Conservation (phyloP, 1,140 invertebrate species). For the Lordiphosa clarofinis region DNA sequence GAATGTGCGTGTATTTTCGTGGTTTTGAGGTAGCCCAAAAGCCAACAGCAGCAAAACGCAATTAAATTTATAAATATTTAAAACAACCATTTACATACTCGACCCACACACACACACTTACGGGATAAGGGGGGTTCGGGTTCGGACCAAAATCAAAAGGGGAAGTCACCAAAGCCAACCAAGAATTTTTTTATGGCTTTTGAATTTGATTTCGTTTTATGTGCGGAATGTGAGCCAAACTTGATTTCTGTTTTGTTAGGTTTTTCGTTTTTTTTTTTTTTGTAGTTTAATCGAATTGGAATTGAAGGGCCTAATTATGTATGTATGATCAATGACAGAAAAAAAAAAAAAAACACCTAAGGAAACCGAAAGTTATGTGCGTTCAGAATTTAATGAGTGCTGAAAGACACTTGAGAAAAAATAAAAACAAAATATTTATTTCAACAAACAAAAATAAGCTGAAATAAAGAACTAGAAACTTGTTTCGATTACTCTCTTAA, state of each 20-base stretch:
- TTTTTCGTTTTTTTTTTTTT: constrained; percentile 1
- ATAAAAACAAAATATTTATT: no score
- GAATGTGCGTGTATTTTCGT: constrained; percentile 48
- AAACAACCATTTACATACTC: constrained; percentile 65
- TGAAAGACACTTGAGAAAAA: no score
- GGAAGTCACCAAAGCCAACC: constrained; percentile 42
- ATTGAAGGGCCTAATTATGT: background rate
- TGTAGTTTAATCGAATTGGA: background rate
- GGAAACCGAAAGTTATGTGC: no score
- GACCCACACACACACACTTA: constrained; percentile 30
- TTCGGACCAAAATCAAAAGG: constrained; percentile 57
- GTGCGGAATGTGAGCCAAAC: constrained; percentile 54
- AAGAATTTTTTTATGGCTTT: constrained; percentile 66
- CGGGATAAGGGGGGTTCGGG: constrained; percentile 4
- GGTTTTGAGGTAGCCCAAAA: constrained; percentile 44
- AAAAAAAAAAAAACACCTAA: no score
- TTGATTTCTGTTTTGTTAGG: constrained; percentile 53
- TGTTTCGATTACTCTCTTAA: no score
- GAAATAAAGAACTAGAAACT: no score
- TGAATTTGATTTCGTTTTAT: constrained; percentile 67
- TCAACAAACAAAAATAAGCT: no score
- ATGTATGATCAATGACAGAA: no score
- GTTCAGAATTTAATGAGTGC: no score
- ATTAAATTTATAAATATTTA: constrained; percentile 77
- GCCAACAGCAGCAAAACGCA: constrained; percentile 52